Conservation (phyloP, 2,797 vertebrate species). For the Chloroceryle amazona region DNA sequence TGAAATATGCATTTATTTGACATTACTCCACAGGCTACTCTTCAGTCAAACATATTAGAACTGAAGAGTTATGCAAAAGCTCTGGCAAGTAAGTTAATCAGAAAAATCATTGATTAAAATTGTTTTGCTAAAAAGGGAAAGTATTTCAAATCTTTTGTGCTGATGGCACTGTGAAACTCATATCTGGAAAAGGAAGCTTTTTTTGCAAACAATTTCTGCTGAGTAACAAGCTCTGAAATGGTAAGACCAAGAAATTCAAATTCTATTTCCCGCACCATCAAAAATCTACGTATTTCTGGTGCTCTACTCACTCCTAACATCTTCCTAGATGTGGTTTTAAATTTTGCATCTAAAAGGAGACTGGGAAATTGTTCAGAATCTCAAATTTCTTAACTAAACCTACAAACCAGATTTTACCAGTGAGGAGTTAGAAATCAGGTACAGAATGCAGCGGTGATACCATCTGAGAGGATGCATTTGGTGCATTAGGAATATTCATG, state of each 20-base stretch:
- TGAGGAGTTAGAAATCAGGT: neutral
- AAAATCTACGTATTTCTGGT: neutral
- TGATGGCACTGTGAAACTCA: neutral
- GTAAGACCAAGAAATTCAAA: neutral
- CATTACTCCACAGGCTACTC: neutral
- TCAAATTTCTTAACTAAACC: neutral
- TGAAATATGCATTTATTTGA: constrained; percentile 30
- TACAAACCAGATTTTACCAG: neutral
- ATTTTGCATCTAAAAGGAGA: neutral
- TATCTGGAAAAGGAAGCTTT: neutral
- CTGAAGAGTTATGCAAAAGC: neutral
- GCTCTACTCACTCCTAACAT: neutral
- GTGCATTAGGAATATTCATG: neutral
- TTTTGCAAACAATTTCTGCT: neutral
- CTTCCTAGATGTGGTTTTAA: neutral
- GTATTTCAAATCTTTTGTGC: neutral
- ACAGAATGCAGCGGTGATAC: neutral
- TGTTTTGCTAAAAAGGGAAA: neutral
- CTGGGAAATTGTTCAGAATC: neutral
- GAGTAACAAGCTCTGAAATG: neutral
- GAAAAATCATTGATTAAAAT: neutral
- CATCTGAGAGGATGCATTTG: neutral
- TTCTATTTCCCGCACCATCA: neutral
- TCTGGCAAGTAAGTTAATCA: constrained; percentile 13
- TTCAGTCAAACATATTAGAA: constrained; percentile 13